phyloP scores from a whole-genome alignment of 2,113 vertebrate species.

The Sus scrofa region T2T-Sscrofa CM000812.6:129459501-129460000 shows the following conservation, averaged over 20 bases:
- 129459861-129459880: neutral
- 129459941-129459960: slow-evolving; percentile 47
- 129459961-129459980: slow-evolving; percentile 6
- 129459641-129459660: rapidly evolving
- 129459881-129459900: neutral
- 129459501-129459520: neutral
- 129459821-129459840: neutral
- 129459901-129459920: neutral
- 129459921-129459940: slow-evolving; percentile 18
- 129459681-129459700: neutral
- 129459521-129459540: neutral
- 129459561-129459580: neutral
- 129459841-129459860: rapidly evolving
- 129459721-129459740: neutral
- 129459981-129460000: neutral
- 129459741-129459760: neutral
- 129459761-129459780: neutral
- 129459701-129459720: neutral
- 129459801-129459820: slow-evolving; percentile 29
- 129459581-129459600: neutral
- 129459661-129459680: neutral
- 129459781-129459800: slow-evolving; percentile 33
- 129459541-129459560: neutral
- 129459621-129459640: neutral
- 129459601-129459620: neutral